A percentile compares a stretch with the other conserved stretches of the same genome.
These are phyloP conservation scores for Cyanoderma ruficeps DNA, from an alignment of 2,113 vertebrate genomes.

Conservation along the genomic window DNA sequence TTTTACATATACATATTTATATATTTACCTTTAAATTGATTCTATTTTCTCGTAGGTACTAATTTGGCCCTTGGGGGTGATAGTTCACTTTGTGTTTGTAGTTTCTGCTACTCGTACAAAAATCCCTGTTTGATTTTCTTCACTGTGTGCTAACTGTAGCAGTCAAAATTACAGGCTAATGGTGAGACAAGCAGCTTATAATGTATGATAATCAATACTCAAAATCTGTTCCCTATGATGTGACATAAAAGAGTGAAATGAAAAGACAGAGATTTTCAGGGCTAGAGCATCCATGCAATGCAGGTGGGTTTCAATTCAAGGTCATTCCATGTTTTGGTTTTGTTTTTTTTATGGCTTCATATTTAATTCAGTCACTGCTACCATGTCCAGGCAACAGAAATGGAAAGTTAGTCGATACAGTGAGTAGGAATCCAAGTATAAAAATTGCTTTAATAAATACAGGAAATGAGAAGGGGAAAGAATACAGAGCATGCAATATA, in stretches of 20 bases:
- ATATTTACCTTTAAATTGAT: slow-evolving; percentile 43
- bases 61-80: slow-evolving; percentile 11
- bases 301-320: slow-evolving; percentile 77
- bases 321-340: slow-evolving; percentile 61
- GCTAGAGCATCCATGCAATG: slow-evolving; percentile 65
- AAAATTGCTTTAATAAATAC: slow-evolving; percentile 27
- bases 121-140: slow-evolving; percentile 53
- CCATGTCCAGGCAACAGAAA: slow-evolving; percentile 31
- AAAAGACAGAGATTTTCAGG: slow-evolving; percentile 57
- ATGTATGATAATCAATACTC: slow-evolving; percentile 70
- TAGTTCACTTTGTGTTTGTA: neutral
- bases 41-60: slow-evolving; percentile 14
- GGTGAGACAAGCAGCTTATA: slow-evolving; percentile 39
- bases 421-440: slow-evolving; percentile 10
- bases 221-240: slow-evolving; percentile 32
- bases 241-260: slow-evolving; percentile 47
- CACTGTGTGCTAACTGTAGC: slow-evolving; percentile 16
- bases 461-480: neutral
- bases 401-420: slow-evolving; percentile 47
- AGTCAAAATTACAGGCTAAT: slow-evolving; percentile 62
- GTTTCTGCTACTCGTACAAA: slow-evolving; percentile 37
- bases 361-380: slow-evolving; percentile 60
- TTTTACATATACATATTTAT: slow-evolving; percentile 30
- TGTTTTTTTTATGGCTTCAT: slow-evolving; percentile 34
- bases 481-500: neutral